Evolutionary conservation across 2,113 vertebrate genomes (phyloP).

Genomic region (Tiliqua scincoides): DNA sequence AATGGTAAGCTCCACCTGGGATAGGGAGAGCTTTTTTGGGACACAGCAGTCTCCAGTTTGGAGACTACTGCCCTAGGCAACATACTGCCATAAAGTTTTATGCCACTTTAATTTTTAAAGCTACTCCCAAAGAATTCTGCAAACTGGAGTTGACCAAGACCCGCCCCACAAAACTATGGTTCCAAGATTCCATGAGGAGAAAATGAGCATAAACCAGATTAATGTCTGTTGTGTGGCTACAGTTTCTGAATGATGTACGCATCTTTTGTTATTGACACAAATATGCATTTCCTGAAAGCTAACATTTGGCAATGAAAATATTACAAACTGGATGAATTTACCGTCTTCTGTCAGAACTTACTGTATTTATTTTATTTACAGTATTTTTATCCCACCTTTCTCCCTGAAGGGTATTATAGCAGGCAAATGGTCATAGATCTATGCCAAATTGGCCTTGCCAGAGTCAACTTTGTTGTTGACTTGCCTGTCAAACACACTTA

Average conservation of each 20-base stretch:
- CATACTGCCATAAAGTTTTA: not conserved
- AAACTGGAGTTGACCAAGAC: not conserved
- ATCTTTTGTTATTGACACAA: not conserved
- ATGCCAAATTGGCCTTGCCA: not conserved
- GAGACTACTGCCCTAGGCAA: not conserved
- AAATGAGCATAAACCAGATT: not conserved
- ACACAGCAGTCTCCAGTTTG: too few relatives aligned
- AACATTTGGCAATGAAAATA: not conserved
- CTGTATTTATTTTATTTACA: too few relatives aligned
- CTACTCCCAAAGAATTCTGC: not conserved
- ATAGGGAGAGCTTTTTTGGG: too few relatives aligned
- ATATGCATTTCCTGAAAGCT: not conserved
- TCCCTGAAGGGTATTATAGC: not conserved
- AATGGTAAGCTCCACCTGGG: too few relatives aligned
- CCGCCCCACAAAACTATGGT: not conserved
- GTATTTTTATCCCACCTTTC: too few relatives aligned
- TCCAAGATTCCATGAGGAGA: not conserved
- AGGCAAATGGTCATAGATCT: not conserved
- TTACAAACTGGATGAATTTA: not conserved
- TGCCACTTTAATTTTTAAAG: not conserved
- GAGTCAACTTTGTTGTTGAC: not conserved
- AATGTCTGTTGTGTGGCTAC: not conserved
- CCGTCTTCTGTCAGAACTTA: not conserved
- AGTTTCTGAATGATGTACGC: not conserved
- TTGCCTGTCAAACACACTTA: not conserved